These are phyloP conservation scores for Adela reaumurella DNA, from an alignment of 2,888 invertebrate species.

Conservation along the genomic window DNA sequence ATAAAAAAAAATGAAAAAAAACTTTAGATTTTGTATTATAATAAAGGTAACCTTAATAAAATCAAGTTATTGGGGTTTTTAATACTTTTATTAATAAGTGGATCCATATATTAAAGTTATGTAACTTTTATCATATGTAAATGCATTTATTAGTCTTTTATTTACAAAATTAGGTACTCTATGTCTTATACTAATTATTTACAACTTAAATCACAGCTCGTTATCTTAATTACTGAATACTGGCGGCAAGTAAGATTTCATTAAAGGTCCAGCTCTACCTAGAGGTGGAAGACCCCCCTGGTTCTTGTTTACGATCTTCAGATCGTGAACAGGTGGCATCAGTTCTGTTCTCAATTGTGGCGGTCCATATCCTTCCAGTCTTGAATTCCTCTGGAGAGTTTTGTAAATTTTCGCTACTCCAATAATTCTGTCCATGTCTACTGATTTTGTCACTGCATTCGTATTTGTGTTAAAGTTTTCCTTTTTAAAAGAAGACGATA, in stretches of 20 bases:
- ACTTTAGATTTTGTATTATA: too few species aligned
- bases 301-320: conserved; percentile 20
- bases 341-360: conserved; percentile 23
- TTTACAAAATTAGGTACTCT: conserved; percentile 22
- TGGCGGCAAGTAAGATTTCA: conserved; percentile 42
- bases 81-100: too few species aligned
- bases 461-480: conserved; percentile 16
- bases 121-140: conserved; percentile 26
- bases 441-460: conserved; percentile 18
- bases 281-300: conserved; percentile 32
- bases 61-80: too few species aligned
- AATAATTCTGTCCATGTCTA: conserved; percentile 29
- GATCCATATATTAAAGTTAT: too few species aligned
- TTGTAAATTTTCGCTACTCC: conserved; percentile 46
- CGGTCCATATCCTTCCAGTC: conserved; percentile 18
- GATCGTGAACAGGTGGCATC: conserved; percentile 20
- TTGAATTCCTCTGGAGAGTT: conserved; percentile 35
- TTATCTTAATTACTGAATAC: conserved; percentile 26
- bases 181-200: conserved; percentile 9
- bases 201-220: conserved; percentile 26
- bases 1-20: too few species aligned
- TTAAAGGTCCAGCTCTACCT: conserved; percentile 42
- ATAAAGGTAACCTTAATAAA: too few species aligned
- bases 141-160: conserved; percentile 28
- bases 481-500: too few species aligned